phyloP scores from a whole-genome alignment of 2,888 invertebrate genomes.

The Ypsolopha sequella region DNA sequence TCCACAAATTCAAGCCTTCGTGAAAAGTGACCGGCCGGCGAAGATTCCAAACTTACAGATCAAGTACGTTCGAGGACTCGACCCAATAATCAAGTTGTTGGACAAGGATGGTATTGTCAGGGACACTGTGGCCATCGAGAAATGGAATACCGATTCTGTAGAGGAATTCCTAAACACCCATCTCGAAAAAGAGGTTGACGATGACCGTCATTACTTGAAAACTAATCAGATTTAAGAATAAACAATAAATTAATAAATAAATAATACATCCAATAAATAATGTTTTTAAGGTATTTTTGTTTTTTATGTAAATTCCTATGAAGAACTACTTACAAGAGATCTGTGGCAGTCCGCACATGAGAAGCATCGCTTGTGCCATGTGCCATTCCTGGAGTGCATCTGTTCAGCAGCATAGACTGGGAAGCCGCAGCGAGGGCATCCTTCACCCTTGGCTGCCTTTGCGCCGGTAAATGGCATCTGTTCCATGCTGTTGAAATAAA shows the following conservation, averaged over 20 bases:
- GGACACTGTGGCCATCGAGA: constrained; percentile 94
- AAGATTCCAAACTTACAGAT: constrained; percentile 94
- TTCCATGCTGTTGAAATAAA: constrained; percentile 71
- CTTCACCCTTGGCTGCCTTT: constrained; percentile 81
- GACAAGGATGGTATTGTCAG: constrained; percentile 86
- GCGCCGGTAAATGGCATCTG: constrained; percentile 79
- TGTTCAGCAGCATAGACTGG: constrained; percentile 97
- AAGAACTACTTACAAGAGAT: constrained; percentile 72
- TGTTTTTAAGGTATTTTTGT: background rate
- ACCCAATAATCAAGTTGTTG: constrained; percentile 93
- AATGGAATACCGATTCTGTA: constrained; percentile 98
- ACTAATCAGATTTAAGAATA: constrained; percentile 67
- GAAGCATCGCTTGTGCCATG: constrained; percentile 96
- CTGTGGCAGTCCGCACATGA: constrained; percentile 89
- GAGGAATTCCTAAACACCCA: constrained; percentile 95
- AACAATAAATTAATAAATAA: background rate
- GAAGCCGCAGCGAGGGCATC: constrained; percentile 90
- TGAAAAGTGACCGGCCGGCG: constrained; percentile 90
- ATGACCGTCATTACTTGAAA: constrained; percentile 68
- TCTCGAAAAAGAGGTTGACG: constrained; percentile 74
- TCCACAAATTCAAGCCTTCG: constrained; percentile 98
- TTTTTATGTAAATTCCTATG: background rate
- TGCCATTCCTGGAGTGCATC: constrained; percentile 93
- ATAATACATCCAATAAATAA: background rate
- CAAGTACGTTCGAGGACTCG: constrained; percentile 92